These are phyloP conservation scores for Conus betulinus DNA, from an alignment of 1,140 invertebrate genomes.

Conservation along the genomic window DNA sequence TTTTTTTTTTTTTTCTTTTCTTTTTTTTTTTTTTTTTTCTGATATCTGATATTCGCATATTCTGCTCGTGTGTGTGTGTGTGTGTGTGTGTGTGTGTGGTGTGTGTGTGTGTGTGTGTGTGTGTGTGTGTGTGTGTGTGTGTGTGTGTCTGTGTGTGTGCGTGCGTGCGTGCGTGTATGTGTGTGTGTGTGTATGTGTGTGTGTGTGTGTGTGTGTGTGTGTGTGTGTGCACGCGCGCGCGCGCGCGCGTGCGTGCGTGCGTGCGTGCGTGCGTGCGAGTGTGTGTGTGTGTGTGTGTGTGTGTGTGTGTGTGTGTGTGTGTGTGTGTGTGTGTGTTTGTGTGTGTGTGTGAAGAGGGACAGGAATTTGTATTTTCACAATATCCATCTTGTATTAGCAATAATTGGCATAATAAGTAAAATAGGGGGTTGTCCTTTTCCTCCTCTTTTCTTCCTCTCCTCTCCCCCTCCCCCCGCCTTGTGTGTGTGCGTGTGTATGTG, in stretches of 20 bases:
- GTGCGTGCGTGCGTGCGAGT: background rate
- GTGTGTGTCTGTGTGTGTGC: background rate
- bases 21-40: too few species aligned
- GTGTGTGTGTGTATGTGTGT: background rate
- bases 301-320: background rate
- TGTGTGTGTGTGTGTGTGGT: conserved; percentile 7
- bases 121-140: conserved; percentile 8
- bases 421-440: too few species aligned
- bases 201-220: background rate
- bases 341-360: background rate
- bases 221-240: background rate
- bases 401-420: too few species aligned
- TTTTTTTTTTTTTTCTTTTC: too few species aligned
- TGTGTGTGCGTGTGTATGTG: conserved; percentile 8
- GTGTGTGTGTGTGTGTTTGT: background rate
- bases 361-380: too few species aligned
- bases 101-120: conserved; percentile 15
- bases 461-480: too few species aligned
- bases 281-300: conserved; percentile 12
- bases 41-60: too few species aligned
- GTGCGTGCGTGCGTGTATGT: background rate
- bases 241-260: background rate
- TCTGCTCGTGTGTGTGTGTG: too few species aligned
- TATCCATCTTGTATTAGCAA: too few species aligned
- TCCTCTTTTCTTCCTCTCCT: too few species aligned